Conservation (phyloP, 2,888 invertebrate species). For the Sylvicola fuscatus region DNA sequence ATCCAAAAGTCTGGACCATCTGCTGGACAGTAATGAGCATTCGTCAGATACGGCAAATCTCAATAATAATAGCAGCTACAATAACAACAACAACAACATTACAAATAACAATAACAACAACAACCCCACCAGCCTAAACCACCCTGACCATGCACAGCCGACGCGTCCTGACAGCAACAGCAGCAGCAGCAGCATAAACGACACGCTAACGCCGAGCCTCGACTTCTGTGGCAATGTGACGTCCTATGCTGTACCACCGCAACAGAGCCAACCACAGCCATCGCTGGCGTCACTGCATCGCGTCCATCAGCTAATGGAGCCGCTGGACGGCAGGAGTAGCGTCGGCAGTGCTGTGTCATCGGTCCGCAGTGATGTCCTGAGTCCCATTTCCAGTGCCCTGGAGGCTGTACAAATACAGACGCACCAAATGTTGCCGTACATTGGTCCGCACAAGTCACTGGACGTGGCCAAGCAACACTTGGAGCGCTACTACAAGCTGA, state of each 20-base stretch:
- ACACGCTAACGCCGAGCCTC: slow-evolving; percentile 3
- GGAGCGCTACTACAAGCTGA: slow-evolving; percentile 16
- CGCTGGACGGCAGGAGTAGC: too few relatives aligned
- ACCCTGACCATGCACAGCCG: slow-evolving; percentile 8
- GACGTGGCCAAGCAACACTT: slow-evolving; percentile 21
- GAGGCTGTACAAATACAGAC: too few relatives aligned
- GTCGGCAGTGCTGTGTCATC: too few relatives aligned
- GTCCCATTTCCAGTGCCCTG: too few relatives aligned
- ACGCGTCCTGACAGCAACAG: too few relatives aligned
- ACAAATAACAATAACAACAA: slow-evolving; percentile 3
- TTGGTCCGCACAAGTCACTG: slow-evolving; percentile 10
- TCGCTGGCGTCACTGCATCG: too few relatives aligned
- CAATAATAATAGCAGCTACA: slow-evolving; percentile 5
- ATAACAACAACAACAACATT: not conserved
- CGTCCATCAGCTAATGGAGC: slow-evolving; percentile 6
- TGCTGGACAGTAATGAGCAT: too few relatives aligned
- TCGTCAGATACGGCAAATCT: slow-evolving; percentile 10
- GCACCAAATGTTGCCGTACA: too few relatives aligned
- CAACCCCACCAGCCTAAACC: slow-evolving; percentile 8
- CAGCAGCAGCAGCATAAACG: slow-evolving; percentile 17
- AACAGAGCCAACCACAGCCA: too few relatives aligned
- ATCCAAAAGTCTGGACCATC: slow-evolving; percentile 6
- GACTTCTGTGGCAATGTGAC: too few relatives aligned
- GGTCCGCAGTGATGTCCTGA: too few relatives aligned
- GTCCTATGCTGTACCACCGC: too few relatives aligned